Conservation (phyloP, 2,113 vertebrate species). For the Corythaeola cristata region DNA sequence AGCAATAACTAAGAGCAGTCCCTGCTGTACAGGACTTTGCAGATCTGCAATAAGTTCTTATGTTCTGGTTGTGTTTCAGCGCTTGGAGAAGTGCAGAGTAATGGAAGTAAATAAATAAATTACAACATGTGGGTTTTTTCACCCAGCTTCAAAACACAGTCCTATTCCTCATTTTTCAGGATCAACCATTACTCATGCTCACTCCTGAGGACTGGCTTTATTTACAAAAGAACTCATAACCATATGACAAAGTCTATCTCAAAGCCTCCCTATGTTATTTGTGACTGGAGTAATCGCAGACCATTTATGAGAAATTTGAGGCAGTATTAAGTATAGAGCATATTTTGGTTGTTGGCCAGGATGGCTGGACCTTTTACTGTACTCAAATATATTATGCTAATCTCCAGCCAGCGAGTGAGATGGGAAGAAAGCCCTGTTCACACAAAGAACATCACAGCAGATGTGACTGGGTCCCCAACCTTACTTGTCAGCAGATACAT, state of each 20-base stretch:
- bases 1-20: conserved; percentile 48
- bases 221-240: conserved; percentile 42
- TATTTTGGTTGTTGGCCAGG: background rate
- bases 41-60: conserved; percentile 47
- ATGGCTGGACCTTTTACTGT: background rate
- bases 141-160: conserved; percentile 10
- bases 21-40: conserved; percentile 3
- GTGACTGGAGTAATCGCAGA: conserved; percentile 23
- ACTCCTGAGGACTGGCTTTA: conserved; percentile 15
- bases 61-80: background rate
- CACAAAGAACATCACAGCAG: background rate
- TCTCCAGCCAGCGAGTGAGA: background rate
- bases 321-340: background rate
- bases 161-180: conserved; percentile 7
- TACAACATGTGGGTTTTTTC: background rate
- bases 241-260: background rate
- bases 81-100: conserved; percentile 33
- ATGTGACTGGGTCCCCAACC: background rate
- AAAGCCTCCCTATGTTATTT: conserved; percentile 18
- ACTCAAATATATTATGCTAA: background rate
- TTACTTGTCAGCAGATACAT: background rate
- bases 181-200: conserved; percentile 20
- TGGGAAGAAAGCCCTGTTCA: background rate
- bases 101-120: conserved; percentile 51
- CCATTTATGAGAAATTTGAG: conserved; percentile 1